Conservation (phyloP, 2,888 invertebrate genomes). For the Oscheius myriophilus region DNA sequence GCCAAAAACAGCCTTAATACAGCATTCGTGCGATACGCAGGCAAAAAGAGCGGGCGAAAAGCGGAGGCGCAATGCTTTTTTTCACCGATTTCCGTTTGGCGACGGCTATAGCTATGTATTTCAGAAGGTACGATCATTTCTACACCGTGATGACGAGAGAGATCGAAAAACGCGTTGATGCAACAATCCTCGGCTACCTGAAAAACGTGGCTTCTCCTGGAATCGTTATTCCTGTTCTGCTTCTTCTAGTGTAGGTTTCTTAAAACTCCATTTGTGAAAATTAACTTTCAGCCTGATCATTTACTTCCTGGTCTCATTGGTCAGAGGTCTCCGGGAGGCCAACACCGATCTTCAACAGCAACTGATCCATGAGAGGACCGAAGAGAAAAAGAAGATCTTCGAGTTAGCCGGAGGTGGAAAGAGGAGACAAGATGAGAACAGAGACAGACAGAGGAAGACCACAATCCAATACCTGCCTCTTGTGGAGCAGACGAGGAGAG, state of each 20-base stretch:
- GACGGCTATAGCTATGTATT: no score
- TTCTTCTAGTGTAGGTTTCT: slow-evolving; percentile 72
- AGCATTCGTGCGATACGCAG: no score
- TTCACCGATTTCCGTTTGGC: no score
- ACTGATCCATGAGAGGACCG: slow-evolving; percentile 78
- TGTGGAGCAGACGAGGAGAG: slow-evolving; percentile 62
- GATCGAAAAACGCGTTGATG: slow-evolving; percentile 62
- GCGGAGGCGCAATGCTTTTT: not conserved
- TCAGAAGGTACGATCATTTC: slow-evolving; percentile 58
- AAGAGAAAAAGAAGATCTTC: slow-evolving; percentile 91
- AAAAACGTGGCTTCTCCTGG: slow-evolving; percentile 90
- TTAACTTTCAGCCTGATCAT: slow-evolving; percentile 79
- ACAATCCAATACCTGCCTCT: slow-evolving; percentile 59
- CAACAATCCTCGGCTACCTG: slow-evolving; percentile 54
- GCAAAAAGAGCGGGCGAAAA: no score
- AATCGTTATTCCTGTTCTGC: slow-evolving; percentile 88
- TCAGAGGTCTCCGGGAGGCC: slow-evolving; percentile 88
- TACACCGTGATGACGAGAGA: slow-evolving; percentile 67
- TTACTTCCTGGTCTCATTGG: slow-evolving; percentile 90
- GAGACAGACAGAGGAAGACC: slow-evolving; percentile 41
- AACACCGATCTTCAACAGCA: slow-evolving; percentile 86
- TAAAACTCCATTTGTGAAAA: not conserved
- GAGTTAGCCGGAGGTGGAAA: slow-evolving; percentile 78
- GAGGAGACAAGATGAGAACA: slow-evolving; percentile 47
- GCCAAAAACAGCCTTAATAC: no score